Conservation (phyloP, 2,113 vertebrate species). For the Cygnus atratus region DNA sequence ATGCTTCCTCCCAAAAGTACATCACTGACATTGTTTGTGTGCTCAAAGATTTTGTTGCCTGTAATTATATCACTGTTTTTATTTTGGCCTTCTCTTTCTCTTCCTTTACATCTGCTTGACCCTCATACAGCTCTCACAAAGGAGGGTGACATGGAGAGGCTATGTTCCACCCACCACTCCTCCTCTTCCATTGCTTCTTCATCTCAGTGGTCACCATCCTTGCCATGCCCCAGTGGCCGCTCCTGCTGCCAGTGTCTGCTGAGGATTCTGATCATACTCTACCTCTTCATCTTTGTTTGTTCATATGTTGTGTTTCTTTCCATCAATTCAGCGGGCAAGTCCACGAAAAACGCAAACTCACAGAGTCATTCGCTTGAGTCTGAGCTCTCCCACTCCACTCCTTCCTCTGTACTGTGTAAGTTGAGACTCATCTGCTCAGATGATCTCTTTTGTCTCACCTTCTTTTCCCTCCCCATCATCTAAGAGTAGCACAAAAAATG, state of each 20-base stretch:
- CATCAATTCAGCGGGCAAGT: slow-evolving; percentile 74
- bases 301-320: slow-evolving; percentile 78
- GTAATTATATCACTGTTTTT: slow-evolving; percentile 46
- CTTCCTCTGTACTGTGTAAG: slow-evolving; percentile 82
- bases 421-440: slow-evolving; percentile 50
- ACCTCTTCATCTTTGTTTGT: slow-evolving; percentile 79
- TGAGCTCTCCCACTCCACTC: slow-evolving; percentile 62
- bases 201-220: slow-evolving; percentile 70
- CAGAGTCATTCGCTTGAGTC: slow-evolving; percentile 70
- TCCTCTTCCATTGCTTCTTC: slow-evolving; percentile 69
- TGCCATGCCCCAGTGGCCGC: slow-evolving; percentile 72
- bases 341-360: slow-evolving; percentile 66
- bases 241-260: slow-evolving; percentile 77
- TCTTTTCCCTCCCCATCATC: neutral
- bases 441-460: slow-evolving; percentile 13
- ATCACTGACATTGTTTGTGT: slow-evolving; percentile 5
- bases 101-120: slow-evolving; percentile 38
- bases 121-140: slow-evolving; percentile 61
- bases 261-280: slow-evolving; percentile 72
- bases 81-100: slow-evolving; percentile 43
- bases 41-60: slow-evolving; percentile 34
- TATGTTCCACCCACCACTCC: slow-evolving; percentile 54
- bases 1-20: neutral
- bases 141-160: slow-evolving; percentile 63
- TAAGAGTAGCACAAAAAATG: neutral